A percentile compares a stretch with the other conserved stretches of the same genome.
Conservation (phyloP, 2,797 vertebrate species). For the Microctenopoma lineatum region DNA sequence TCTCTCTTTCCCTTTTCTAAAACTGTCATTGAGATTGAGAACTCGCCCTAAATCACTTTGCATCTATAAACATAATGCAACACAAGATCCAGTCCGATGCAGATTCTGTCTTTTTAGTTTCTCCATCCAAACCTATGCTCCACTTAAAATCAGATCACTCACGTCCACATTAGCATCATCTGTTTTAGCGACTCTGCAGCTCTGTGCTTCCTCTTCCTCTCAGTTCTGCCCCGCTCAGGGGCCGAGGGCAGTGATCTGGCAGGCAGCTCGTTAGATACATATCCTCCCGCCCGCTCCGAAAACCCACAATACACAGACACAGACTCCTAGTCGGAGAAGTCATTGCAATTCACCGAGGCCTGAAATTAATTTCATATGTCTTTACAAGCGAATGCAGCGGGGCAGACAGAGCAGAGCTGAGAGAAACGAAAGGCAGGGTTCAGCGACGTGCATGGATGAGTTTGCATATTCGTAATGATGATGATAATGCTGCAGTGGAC, state of each 20-base stretch:
- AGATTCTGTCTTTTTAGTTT: too few species aligned
- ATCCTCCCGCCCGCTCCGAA: conserved; percentile 29
- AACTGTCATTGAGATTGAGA: too few species aligned
- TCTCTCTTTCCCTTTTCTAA: not conserved
- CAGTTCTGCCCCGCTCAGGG: conserved; percentile 1
- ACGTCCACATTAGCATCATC: conserved; percentile 4
- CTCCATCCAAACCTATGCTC: not conserved
- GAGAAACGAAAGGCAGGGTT: conserved; percentile 31
- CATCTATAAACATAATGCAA: too few species aligned
- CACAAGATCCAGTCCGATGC: too few species aligned
- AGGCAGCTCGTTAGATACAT: conserved; percentile 60
- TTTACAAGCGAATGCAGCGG: conserved; percentile 46
- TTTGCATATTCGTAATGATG: conserved; percentile 28
- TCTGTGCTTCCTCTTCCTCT: not conserved
- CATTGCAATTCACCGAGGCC: conserved; percentile 71
- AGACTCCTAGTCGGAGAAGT: conserved; percentile 55
- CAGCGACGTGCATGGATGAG: conserved; percentile 29
- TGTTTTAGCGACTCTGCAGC: conserved; percentile 3
- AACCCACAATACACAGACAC: conserved; percentile 43
- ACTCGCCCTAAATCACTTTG: too few species aligned
- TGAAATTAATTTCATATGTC: conserved; percentile 77
- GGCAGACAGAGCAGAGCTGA: conserved; percentile 6
- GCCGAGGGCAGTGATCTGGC: conserved; percentile 27
- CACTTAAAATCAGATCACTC: not conserved
- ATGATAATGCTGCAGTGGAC: conserved; percentile 6